A percentile compares a stretch with the other conserved stretches of the same genome.
Conservation (phyloP, 2,113 vertebrate genomes). For the Rana temporaria region DNA sequence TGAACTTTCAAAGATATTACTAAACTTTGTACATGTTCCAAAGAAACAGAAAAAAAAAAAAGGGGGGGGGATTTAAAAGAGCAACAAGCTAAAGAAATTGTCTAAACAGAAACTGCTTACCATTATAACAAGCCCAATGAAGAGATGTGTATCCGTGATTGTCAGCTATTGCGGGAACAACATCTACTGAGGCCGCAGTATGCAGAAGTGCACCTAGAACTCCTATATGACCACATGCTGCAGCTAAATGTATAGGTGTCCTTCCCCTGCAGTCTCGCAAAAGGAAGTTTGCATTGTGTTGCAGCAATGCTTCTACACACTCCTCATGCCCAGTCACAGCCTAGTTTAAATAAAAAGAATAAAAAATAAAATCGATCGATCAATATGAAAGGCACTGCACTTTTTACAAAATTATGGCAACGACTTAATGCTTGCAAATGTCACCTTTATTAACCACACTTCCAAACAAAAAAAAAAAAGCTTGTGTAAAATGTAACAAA, state of each 20-base stretch:
- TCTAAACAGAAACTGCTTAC: conserved; percentile 69
- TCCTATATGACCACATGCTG: conserved; percentile 91
- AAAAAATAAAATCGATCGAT: no score
- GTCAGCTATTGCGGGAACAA: conserved; percentile 84
- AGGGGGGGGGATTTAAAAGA: no score
- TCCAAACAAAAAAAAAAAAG: no score
- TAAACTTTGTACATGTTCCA: no score
- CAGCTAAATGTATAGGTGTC: conserved; percentile 92
- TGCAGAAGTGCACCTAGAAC: conserved; percentile 93
- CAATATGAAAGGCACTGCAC: no score
- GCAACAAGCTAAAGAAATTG: no score
- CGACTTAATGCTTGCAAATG: no score
- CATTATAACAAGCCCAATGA: conserved; percentile 98
- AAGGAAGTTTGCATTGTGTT: conserved; percentile 89
- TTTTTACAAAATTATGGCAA: no score
- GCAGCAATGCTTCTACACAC: conserved; percentile 93
- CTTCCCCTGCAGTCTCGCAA: conserved; percentile 88
- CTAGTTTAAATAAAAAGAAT: conserved; percentile 65
- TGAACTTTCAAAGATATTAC: no score
- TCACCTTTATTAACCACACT: no score
- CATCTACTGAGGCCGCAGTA: conserved; percentile 83
- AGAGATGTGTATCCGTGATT: conserved; percentile 96
- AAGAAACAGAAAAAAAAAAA: no score
- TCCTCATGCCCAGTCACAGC: conserved; percentile 95
- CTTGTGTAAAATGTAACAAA: no score